A percentile compares a stretch with the other conserved stretches of the same genome.
phyloP scores from a whole-genome alignment of 53 echinoderm and acorn worm species.

The Zoroaster sp. region DNA sequence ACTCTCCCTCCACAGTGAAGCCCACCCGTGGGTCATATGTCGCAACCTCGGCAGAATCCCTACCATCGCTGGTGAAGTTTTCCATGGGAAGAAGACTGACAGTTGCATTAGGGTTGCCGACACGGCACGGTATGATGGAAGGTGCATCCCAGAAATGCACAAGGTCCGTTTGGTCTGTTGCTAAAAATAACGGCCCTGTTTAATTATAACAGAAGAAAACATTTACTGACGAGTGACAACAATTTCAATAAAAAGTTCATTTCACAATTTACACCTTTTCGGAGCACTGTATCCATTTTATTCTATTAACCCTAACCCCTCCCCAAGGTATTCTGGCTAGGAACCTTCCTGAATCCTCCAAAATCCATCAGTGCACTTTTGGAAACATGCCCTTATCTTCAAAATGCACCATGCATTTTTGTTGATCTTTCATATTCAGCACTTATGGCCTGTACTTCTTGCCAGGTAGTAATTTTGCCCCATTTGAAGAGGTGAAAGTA shows the following conservation, averaged over 20 bases:
- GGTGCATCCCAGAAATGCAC: conserved; percentile 4
- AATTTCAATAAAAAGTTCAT: not conserved
- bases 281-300: not conserved
- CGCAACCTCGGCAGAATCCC: not conserved
- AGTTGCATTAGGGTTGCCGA: conserved; percentile 8
- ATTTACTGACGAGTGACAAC: too few relatives aligned
- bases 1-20: not conserved
- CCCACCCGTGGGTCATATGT: conserved; percentile 22
- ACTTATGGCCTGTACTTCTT: too few relatives aligned
- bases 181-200: conserved; percentile 26
- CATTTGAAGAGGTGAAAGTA: too few relatives aligned
- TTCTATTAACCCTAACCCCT: not conserved
- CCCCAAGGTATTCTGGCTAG: too few relatives aligned
- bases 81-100: conserved; percentile 15
- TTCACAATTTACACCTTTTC: not conserved
- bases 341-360: too few relatives aligned
- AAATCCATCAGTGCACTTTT: too few relatives aligned
- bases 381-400: too few relatives aligned
- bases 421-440: too few relatives aligned
- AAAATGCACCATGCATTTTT: too few relatives aligned
- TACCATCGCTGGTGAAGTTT: not conserved
- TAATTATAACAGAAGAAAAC: too few relatives aligned
- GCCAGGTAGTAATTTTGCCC: too few relatives aligned
- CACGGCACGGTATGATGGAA: conserved; percentile 47
- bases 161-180: not conserved